Conservation (phyloP, 2,113 vertebrate genomes). For the Pampusana beccarii region DNA sequence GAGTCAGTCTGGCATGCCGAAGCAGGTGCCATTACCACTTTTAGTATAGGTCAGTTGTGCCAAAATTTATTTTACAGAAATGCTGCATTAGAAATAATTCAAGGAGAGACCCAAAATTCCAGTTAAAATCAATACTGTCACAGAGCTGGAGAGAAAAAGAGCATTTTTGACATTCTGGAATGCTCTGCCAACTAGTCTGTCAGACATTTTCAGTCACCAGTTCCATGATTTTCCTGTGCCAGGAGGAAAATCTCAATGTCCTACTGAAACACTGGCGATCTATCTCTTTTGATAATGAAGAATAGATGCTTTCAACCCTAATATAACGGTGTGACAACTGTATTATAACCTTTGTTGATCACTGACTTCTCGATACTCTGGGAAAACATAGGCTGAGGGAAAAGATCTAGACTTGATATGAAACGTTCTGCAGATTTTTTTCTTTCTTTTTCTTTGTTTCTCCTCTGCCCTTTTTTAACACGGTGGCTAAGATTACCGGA, state of each 20-base stretch:
- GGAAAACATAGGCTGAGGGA: neutral
- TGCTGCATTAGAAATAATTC: neutral
- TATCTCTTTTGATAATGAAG: neutral
- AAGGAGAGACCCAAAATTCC: neutral
- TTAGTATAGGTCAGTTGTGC: neutral
- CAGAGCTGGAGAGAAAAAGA: neutral
- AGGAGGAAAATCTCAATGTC: neutral
- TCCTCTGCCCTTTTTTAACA: neutral
- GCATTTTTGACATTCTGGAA: neutral
- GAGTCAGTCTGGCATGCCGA: neutral
- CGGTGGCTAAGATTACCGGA: neutral
- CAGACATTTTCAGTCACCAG: neutral
- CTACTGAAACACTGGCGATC: neutral
- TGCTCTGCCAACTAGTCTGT: neutral
- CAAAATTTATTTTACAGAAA: neutral
- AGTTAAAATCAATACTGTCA: neutral
- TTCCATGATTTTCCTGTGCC: neutral
- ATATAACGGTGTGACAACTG: neutral
- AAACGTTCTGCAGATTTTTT: neutral
- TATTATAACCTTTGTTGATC: neutral
- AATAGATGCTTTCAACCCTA: neutral
- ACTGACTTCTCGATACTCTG: neutral
- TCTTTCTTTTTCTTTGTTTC: neutral
- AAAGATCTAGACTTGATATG: neutral
- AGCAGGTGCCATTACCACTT: neutral